Conservation (phyloP, 1,140 invertebrate species). For the Bombus sylvicola region DNA sequence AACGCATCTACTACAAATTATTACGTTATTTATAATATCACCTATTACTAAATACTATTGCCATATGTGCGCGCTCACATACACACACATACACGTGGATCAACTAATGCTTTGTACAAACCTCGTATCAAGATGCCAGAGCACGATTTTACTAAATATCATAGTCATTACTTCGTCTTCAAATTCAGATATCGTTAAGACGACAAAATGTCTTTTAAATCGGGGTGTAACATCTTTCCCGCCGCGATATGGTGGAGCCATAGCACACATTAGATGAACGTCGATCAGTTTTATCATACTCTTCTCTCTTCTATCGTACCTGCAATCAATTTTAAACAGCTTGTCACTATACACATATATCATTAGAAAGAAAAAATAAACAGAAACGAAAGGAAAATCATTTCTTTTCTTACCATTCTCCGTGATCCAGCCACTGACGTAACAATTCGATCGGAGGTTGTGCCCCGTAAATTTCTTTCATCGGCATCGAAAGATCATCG, state of each 20-base stretch:
- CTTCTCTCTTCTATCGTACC: constrained; percentile 95
- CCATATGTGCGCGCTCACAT: too few species aligned
- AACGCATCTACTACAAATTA: too few species aligned
- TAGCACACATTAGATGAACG: constrained; percentile 93
- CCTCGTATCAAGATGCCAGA: constrained; percentile 96
- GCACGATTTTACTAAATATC: constrained; percentile 95
- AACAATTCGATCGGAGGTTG: constrained; percentile 96
- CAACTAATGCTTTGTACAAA: background rate
- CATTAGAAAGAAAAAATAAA: rapidly evolving
- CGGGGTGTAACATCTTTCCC: constrained; percentile 93
- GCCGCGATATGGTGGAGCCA: constrained; percentile 92
- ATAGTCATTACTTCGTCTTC: constrained; percentile 91
- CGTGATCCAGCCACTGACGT: constrained; percentile 94
- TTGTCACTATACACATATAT: background rate
- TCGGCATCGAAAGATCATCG: constrained; percentile 97
- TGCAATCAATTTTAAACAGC: constrained; percentile 80
- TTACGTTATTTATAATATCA: too few species aligned
- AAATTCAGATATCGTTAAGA: constrained; percentile 95
- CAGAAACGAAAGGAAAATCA: background rate
- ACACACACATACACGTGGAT: too few species aligned
- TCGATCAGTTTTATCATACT: constrained; percentile 93
- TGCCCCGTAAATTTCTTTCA: constrained; percentile 93
- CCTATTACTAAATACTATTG: too few species aligned
- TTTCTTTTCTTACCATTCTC: constrained; percentile 86
- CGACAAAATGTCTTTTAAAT: constrained; percentile 95